Evolutionary conservation across 92 coral and sea anemone genomes (phyloP), one percentile per base, ranked within the genome.

Genomic region (Porites evermanni): DNA sequence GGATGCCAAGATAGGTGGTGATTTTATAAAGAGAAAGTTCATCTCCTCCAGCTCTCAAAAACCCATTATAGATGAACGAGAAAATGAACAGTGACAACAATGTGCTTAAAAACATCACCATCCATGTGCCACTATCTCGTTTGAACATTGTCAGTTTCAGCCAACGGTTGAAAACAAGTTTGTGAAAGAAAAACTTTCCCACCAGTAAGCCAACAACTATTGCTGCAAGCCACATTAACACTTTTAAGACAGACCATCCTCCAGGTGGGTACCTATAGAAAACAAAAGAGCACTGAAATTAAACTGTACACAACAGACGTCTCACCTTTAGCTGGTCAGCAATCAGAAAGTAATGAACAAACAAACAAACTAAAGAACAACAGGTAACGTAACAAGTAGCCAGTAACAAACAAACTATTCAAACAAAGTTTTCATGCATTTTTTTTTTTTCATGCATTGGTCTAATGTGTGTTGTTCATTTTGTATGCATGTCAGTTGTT

Each of bases 121-220:
- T 97, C 99, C 99, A 97, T 0, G 99, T 95, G 24, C 99, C 99
- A 74, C 94, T 96, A 79, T 89, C 88, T 13, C 87, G 92, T 16
- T 81, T 85, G 86, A 97, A 97, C 99, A 97, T 97, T 5, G 81
- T 63, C 56, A 97, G 84, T 82, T 73, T 91, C 92, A 97, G 63
- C 75, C 74, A 83, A 50, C 94, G 85, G 53, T 84, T 73, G 56
- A 93, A 86, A 17, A 97, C 54, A 14, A 95, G 68, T 69, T 93
- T 90, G 86, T 97, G 99, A 51, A 97, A 74, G 19, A 97, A 61
- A 67, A 97, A 95, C 73, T 97, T 97, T 26, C 99, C 99, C 11
- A 93, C 64, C 32, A 93, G 88, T 83, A 95, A 50, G 12, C 99
- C 99, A 70, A 80, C 84, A 26, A 91, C 84, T 67, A 95, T 78